Evolutionary conservation across 30 jellyfish, hydroid and myxozoan genomes (phyloP).

Genomic region (Nemopilema nomurai): DNA sequence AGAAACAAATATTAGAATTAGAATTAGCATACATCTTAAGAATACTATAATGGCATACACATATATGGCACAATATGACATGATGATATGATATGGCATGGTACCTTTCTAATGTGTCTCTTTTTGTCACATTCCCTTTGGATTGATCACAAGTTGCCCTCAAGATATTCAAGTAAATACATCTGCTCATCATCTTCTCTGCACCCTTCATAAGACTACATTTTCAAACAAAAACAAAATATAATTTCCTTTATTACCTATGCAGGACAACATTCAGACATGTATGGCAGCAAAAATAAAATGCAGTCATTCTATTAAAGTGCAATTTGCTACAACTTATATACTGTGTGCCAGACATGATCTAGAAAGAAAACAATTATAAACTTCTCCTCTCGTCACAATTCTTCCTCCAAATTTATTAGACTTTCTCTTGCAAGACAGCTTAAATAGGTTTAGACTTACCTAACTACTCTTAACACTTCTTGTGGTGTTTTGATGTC

Average conservation of each 20-base stretch:
- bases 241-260: no score
- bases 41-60: not conserved
- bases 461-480: slow-evolving; percentile 93
- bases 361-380: no score
- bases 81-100: not conserved
- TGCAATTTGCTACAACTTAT: no score
- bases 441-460: slow-evolving; percentile 10
- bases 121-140: slow-evolving; percentile 44
- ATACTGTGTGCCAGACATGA: no score
- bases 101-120: slow-evolving; percentile 81
- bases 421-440: not conserved
- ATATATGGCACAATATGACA: not conserved
- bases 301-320: no score
- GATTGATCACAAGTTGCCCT: slow-evolving; percentile 88
- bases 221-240: not conserved
- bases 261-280: no score
- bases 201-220: slow-evolving; percentile 96
- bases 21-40: slow-evolving; percentile 2
- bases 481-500: slow-evolving; percentile 97
- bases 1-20: no score
- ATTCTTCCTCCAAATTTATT: not conserved
- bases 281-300: no score
- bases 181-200: slow-evolving; percentile 94
- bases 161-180: slow-evolving; percentile 82
- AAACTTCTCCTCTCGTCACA: no score